A percentile compares a stretch with the other conserved stretches of the same genome.
phyloP scores from a whole-genome alignment of 2,797 vertebrate genomes.

The Denticeps clupeoides region DNA sequence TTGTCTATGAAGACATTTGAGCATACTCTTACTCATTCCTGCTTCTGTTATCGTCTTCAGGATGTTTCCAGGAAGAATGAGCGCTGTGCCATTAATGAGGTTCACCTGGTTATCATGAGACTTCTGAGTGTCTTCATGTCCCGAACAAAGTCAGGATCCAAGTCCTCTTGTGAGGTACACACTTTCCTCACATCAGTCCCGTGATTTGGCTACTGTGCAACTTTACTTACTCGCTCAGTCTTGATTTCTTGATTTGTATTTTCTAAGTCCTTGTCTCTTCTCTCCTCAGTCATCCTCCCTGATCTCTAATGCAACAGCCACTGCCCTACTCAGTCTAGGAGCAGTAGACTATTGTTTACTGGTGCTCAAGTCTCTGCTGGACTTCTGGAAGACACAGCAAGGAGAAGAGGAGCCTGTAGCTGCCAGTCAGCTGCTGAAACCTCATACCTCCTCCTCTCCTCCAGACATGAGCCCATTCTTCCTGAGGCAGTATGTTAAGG shows the following conservation, averaged over 20 bases:
- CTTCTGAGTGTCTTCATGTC: conserved; percentile 98
- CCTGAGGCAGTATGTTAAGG: conserved; percentile 96
- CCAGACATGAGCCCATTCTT: conserved; percentile 99
- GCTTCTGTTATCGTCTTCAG: too few species aligned
- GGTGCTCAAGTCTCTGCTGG: conserved; percentile 87
- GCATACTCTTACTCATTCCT: too few species aligned
- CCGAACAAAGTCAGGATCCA: conserved; percentile 92
- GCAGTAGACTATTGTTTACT: conserved; percentile 95
- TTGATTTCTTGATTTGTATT: background rate
- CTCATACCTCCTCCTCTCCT: conserved; percentile 87
- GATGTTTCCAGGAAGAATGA: conserved; percentile 96
- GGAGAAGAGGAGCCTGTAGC: conserved; percentile 85
- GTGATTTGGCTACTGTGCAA: background rate
- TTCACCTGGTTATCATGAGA: conserved; percentile 94
- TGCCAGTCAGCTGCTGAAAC: conserved; percentile 85
- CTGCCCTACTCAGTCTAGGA: conserved; percentile 85
- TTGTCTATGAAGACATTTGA: background rate
- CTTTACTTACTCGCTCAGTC: background rate
- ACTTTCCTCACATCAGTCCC: background rate
- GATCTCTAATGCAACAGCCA: conserved; percentile 94
- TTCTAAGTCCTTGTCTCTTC: background rate
- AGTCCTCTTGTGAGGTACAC: conserved; percentile 88
- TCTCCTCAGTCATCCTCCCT: conserved; percentile 79
- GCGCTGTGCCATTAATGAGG: conserved; percentile 85
- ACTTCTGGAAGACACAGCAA: conserved; percentile 97